Evolutionary conservation across 2,888 invertebrate genomes (phyloP).

Genomic region (Caenorhabditis sinica): DNA sequence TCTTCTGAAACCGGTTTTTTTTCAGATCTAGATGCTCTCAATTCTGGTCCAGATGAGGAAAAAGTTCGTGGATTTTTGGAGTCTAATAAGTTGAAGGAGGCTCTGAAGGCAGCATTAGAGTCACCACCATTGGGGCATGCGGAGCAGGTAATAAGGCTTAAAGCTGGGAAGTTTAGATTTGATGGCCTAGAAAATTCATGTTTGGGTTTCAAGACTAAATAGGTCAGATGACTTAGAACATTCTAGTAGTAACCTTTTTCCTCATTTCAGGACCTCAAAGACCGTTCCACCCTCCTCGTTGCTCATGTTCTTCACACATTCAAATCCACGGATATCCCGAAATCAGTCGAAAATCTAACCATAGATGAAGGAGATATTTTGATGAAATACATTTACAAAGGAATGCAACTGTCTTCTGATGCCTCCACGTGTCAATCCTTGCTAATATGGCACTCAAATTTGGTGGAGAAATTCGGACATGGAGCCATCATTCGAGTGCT

Average conservation of each 20-base stretch:
- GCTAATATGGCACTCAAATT: slow-evolving; percentile 79
- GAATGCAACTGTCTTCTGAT: slow-evolving; percentile 78
- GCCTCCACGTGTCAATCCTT: slow-evolving; percentile 72
- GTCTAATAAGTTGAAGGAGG: slow-evolving; percentile 73
- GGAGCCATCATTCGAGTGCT: slow-evolving; percentile 79
- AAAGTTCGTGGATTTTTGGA: slow-evolving; percentile 53
- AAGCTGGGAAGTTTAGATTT: neutral
- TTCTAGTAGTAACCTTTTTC: no score
- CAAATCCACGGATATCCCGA: slow-evolving; percentile 76
- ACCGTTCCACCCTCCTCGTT: slow-evolving; percentile 71
- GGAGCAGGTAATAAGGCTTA: slow-evolving; percentile 59
- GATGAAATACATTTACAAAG: slow-evolving; percentile 81
- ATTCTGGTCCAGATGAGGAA: slow-evolving; percentile 62
- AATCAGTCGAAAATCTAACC: slow-evolving; percentile 65
- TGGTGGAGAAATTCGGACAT: slow-evolving; percentile 76
- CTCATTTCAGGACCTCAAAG: slow-evolving; percentile 66
- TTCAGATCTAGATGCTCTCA: slow-evolving; percentile 44
- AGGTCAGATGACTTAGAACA: neutral
- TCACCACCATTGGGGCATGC: slow-evolving; percentile 76
- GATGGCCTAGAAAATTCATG: no score
- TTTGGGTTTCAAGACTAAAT: no score
- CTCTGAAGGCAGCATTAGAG: slow-evolving; percentile 75
- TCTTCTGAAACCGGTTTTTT: neutral
- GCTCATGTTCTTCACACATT: slow-evolving; percentile 75
- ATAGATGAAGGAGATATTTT: slow-evolving; percentile 77